Percentiles rank a stretch among this genome's conserved stretches.
Evolutionary conservation across 1,140 invertebrate genomes (phyloP).

Genomic region (Acromyrmex heyeri): DNA sequence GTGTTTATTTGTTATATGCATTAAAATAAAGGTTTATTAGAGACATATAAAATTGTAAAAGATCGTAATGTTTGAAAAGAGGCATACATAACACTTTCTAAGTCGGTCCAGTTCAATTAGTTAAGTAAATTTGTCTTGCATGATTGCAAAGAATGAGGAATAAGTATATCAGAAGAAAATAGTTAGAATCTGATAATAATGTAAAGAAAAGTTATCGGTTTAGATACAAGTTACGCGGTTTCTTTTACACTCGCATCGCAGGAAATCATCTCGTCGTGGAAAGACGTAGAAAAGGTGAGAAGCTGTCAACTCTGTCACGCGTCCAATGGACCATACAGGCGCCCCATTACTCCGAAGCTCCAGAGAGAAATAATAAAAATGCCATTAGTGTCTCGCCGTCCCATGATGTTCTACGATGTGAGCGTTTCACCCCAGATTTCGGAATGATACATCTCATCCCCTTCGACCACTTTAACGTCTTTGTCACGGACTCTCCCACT

Average conservation of each 20-base stretch:
- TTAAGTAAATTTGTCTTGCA: not conserved
- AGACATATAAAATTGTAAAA: not conserved
- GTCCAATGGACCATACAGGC: slow-evolving; percentile 84
- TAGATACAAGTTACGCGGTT: not conserved
- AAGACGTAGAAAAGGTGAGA: slow-evolving; percentile 75
- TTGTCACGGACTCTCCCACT: slow-evolving; percentile 81
- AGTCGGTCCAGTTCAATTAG: not conserved
- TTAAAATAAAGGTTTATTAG: not conserved
- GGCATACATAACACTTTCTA: not conserved
- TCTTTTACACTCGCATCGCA: slow-evolving; percentile 11
- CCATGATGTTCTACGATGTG: slow-evolving; percentile 71
- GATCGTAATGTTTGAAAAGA: not conserved
- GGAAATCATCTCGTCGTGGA: slow-evolving; percentile 32
- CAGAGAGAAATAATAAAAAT: slow-evolving; percentile 86
- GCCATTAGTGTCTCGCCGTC: slow-evolving; percentile 83
- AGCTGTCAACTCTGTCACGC: slow-evolving; percentile 82
- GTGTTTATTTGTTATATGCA: not conserved
- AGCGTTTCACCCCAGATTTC: slow-evolving; percentile 74
- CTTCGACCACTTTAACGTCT: slow-evolving; percentile 78
- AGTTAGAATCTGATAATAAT: not conserved
- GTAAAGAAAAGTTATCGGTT: slow-evolving; percentile 1
- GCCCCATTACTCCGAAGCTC: slow-evolving; percentile 77
- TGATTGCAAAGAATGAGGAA: not conserved
- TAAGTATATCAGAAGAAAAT: not conserved
- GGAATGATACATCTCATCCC: slow-evolving; percentile 71